Evolutionary conservation across 2,888 invertebrate species (phyloP).

Genomic region (Drosophila meridiana): DNA sequence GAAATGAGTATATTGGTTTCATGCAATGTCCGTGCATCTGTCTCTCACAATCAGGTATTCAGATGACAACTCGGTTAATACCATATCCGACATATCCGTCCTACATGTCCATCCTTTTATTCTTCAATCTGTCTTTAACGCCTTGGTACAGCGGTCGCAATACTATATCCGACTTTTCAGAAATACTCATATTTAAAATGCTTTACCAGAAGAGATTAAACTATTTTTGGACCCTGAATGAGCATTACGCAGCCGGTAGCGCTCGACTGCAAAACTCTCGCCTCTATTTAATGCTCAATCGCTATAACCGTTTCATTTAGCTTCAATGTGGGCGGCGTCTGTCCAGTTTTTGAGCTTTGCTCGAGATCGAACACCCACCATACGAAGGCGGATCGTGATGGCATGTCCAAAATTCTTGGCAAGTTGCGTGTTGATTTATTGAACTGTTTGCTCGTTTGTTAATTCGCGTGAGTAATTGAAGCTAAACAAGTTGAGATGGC

Average conservation of each 20-base stretch:
- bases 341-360: conserved; percentile 8
- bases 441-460: conserved; percentile 45
- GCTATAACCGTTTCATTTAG: conserved; percentile 23
- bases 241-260: neutral
- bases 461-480: conserved; percentile 65
- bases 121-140: too few species aligned
- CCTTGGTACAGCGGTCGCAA: too few species aligned
- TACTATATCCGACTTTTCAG: too few species aligned
- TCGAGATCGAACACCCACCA: conserved; percentile 45
- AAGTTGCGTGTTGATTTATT: conserved; percentile 65
- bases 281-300: conserved; percentile 7
- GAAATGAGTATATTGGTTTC: neutral
- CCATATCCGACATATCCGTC: too few species aligned
- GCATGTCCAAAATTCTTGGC: conserved; percentile 41
- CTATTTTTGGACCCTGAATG: neutral
- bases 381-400: conserved; percentile 25
- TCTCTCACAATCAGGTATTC: too few species aligned
- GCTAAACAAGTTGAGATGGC: conserved; percentile 29
- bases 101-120: too few species aligned
- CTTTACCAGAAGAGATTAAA: too few species aligned
- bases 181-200: too few species aligned
- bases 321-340: conserved; percentile 17
- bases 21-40: neutral
- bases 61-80: too few species aligned
- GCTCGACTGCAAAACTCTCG: neutral